These are phyloP conservation scores for Catagonus wagneri DNA, from an alignment of 2,113 vertebrate species.

Conservation along the genomic window DNA sequence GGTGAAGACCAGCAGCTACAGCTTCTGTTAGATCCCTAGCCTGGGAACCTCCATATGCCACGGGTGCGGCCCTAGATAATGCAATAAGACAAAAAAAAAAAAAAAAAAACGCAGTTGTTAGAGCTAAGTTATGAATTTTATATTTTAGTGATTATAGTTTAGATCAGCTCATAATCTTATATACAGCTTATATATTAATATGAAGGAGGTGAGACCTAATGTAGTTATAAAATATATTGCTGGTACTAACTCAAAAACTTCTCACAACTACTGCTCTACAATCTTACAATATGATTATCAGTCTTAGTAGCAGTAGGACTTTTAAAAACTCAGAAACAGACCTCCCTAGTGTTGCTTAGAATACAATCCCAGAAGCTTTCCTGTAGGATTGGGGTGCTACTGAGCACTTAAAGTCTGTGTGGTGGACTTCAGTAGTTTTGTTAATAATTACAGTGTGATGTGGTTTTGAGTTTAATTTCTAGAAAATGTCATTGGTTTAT, in stretches of 20 bases:
- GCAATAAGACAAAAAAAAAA: too few species aligned
- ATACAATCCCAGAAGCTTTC: background rate
- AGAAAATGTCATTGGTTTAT: background rate
- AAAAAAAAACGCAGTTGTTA: too few species aligned
- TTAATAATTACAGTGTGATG: background rate
- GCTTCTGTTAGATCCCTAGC: too few species aligned
- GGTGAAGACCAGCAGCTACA: too few species aligned
- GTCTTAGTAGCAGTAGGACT: background rate
- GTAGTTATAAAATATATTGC: background rate
- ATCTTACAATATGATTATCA: background rate
- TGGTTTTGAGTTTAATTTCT: background rate
- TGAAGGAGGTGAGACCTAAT: background rate
- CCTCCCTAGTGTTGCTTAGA: background rate
- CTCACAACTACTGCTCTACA: background rate
- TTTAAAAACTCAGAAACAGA: background rate
- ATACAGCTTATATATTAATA: background rate
- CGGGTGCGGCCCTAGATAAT: too few species aligned
- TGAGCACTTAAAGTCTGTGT: background rate
- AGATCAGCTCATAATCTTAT: background rate
- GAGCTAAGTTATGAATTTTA: conserved; percentile 6
- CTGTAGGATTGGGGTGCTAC: background rate
- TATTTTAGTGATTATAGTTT: conserved; percentile 23
- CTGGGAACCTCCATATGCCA: too few species aligned
- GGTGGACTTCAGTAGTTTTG: background rate
- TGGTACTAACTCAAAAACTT: background rate